Evolutionary conservation across 2,113 vertebrate species (phyloP).

Genomic region (Apeltes quadracus): DNA sequence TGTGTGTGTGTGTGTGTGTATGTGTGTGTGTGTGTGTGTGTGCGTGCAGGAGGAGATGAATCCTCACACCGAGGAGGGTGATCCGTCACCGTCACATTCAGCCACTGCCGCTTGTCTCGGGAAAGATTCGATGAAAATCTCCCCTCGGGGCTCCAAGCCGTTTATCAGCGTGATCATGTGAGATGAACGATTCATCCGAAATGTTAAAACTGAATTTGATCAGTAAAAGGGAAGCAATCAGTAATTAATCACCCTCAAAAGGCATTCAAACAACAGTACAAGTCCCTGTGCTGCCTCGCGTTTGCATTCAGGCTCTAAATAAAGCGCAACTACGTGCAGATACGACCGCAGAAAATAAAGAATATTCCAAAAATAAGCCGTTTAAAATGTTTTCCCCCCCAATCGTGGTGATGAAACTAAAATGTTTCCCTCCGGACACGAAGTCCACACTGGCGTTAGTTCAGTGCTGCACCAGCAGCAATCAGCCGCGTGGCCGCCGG

Average conservation of each 20-base stretch:
- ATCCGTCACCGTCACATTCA: slow-evolving; percentile 57
- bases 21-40: slow-evolving; percentile 23
- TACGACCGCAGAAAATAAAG: neutral
- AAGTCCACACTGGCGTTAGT: neutral
- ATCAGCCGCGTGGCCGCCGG: no score
- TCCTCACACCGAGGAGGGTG: slow-evolving; percentile 25
- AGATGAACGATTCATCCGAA: neutral
- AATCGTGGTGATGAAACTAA: neutral
- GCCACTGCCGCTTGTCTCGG: slow-evolving; percentile 12
- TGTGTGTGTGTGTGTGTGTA: slow-evolving; percentile 16
- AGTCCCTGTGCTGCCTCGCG: neutral
- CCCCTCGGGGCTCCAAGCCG: slow-evolving; percentile 4
- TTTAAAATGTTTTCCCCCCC: no score
- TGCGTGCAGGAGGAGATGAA: slow-evolving; percentile 27
- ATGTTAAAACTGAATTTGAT: slow-evolving; percentile 12
- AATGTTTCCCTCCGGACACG: neutral
- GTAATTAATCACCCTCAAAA: no score
- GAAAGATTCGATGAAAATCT: slow-evolving; percentile 31
- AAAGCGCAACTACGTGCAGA: neutral
- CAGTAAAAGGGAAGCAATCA: neutral
- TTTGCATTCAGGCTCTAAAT: neutral
- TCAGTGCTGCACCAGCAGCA: neutral
- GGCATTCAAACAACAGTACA: no score
- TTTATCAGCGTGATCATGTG: neutral
- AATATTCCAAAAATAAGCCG: neutral